These are phyloP conservation scores for Coecobrya sp. DNA, from an alignment of 2,888 invertebrate species.

Conservation along the genomic window DNA sequence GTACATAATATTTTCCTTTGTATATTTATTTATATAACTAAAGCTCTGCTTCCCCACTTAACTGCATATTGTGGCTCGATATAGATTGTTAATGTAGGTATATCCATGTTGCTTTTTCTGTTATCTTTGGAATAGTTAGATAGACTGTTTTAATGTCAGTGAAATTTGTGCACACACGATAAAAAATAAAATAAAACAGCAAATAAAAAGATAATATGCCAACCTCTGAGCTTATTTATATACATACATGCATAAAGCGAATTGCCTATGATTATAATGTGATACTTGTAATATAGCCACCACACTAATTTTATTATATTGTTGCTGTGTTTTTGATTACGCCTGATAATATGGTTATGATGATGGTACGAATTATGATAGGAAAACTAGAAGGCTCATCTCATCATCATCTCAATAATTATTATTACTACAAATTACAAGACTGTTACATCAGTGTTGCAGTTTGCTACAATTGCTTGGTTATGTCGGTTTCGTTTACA, in stretches of 20 bases:
- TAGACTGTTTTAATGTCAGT: slow-evolving; percentile 15
- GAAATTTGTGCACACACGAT: neutral
- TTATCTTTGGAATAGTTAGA: slow-evolving; percentile 11
- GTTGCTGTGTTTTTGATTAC: slow-evolving; percentile 25
- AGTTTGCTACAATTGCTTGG: neutral
- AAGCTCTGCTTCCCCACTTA: neutral
- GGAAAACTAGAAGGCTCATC: neutral
- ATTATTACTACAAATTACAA: neutral
- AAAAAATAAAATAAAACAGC: neutral
- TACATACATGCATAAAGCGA: neutral
- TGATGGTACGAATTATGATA: slow-evolving; percentile 50
- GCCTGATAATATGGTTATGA: neutral
- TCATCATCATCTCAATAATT: neutral
- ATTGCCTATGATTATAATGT: neutral
- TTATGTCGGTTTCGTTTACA: slow-evolving; percentile 11
- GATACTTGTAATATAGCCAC: neutral
- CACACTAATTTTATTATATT: neutral
- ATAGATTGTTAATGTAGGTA: neutral
- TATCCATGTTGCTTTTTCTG: neutral
- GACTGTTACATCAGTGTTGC: neutral
- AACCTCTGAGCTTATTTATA: neutral
- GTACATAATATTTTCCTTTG: neutral
- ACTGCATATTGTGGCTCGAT: too few species aligned
- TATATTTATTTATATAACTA: neutral
- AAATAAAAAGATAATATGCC: neutral